These are phyloP conservation scores for Poeciliopsis turrubarensis DNA, from an alignment of 2,113 vertebrate species.

Conservation along the genomic window DNA sequence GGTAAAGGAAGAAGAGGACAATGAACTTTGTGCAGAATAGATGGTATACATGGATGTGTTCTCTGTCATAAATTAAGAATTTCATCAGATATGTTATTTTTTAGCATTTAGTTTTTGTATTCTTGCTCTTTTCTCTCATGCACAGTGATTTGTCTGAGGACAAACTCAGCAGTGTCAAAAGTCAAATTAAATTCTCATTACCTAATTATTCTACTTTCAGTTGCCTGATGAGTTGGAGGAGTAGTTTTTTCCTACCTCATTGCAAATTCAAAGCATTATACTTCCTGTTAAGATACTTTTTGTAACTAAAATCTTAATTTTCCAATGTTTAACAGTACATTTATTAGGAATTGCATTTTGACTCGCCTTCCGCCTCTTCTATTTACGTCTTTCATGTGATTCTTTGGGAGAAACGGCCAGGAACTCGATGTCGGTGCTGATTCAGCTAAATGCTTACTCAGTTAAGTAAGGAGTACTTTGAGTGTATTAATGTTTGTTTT, in stretches of 20 bases:
- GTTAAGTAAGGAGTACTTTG: background rate
- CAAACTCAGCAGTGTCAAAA: slow-evolving; percentile 6
- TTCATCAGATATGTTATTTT: background rate
- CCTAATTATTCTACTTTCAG: slow-evolving; percentile 39
- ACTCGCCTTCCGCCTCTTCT: background rate
- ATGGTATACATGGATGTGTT: too few species aligned
- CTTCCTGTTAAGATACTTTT: background rate
- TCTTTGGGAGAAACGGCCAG: slow-evolving; percentile 28
- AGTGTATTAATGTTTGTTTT: background rate
- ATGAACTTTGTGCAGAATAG: too few species aligned
- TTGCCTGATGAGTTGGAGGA: slow-evolving; percentile 1
- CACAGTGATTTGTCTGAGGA: background rate
- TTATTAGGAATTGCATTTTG: slow-evolving; percentile 1
- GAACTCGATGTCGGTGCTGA: slow-evolving; percentile 22
- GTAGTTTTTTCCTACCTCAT: background rate
- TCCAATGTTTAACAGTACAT: background rate
- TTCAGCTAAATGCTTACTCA: slow-evolving; percentile 26
- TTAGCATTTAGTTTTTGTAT: background rate
- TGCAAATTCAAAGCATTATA: background rate
- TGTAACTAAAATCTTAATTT: background rate
- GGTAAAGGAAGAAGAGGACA: too few species aligned
- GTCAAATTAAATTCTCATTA: slow-evolving; percentile 14
- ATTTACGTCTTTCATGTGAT: slow-evolving; percentile 41
- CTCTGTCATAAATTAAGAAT: too few species aligned
- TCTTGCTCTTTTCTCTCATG: background rate